Evolutionary conservation across 2,797 vertebrate genomes (phyloP), one percentile per base, ranked within the genome.

Genomic region (Brachyalestes nurse): DNA sequence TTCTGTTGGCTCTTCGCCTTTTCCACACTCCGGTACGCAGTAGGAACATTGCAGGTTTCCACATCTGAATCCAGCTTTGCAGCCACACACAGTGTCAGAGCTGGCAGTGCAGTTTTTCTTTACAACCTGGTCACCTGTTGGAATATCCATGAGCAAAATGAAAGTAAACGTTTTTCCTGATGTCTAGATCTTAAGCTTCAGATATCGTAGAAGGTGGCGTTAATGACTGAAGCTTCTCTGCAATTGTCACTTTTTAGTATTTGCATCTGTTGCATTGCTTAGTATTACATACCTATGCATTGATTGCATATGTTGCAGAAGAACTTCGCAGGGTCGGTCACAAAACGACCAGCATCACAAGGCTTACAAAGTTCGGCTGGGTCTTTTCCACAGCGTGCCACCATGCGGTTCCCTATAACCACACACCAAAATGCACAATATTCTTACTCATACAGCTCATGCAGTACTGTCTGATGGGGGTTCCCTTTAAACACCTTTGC

Each of bases 31-130:
- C 0, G 71, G 0, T 1, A 86, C 17, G 42, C 95, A 95, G 86
- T 82, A 89, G 9, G 83, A 58, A 14, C 95, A 95, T 0, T 0
- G 0, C 0, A 0, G 0, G 12, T 93, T 0, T 0, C 89, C 92
- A 77, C 95, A 95, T 6, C 1, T 10, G 42, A 86, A 82, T 4
- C 92, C 93, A 0, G 78, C 0, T 64, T 1, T 82, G 45, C 95
- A 95, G 49, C 86, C 86, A 28, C 95, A 95, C 77, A 80, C 17
- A 0, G 94, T 91, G 82, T 95, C 86, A 0, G 6, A 58, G 13
- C 49, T 83, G 14, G 8, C 0, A 0, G 83, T 93, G 83, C 95
- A 95, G 0, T 0, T 0, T 70, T 84, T 19, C 55, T 61, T 0
- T 0, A 6, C 1, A 13, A 88, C 5, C 6, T 81, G 91, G 51